phyloP scores from a whole-genome alignment of 2,113 vertebrate genomes.

The Terrapene triunguis region DNA sequence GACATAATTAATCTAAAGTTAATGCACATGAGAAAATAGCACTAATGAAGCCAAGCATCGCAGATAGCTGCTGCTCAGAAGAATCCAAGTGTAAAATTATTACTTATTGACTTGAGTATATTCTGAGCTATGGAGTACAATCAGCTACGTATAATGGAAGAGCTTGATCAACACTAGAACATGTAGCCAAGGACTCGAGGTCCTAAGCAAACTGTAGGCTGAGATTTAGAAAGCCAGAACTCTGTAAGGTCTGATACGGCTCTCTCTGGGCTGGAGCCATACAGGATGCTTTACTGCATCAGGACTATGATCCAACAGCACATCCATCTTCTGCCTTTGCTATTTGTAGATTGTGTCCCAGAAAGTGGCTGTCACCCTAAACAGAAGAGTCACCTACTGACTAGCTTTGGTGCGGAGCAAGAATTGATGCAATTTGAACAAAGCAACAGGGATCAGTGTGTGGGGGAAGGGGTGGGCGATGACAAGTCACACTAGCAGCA shows the following conservation, averaged over 20 bases:
- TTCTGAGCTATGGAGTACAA: neutral
- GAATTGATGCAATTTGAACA: conserved; percentile 30
- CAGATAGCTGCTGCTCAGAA: neutral
- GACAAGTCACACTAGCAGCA: neutral
- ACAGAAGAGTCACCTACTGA: neutral
- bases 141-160: neutral
- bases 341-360: conserved; percentile 30
- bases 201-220: neutral
- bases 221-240: neutral
- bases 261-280: neutral
- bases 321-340: conserved; percentile 44
- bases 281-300: neutral
- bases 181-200: neutral
- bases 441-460: neutral
- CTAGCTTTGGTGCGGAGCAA: conserved; percentile 9
- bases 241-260: neutral
- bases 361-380: neutral
- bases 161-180: neutral
- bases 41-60: neutral
- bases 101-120: neutral
- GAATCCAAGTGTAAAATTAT: neutral
- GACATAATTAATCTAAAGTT: neutral
- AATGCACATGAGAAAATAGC: neutral
- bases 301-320: neutral
- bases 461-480: neutral